Evolutionary conservation across 2,113 vertebrate species (phyloP).

Genomic region (Cyanistes caeruleus): DNA sequence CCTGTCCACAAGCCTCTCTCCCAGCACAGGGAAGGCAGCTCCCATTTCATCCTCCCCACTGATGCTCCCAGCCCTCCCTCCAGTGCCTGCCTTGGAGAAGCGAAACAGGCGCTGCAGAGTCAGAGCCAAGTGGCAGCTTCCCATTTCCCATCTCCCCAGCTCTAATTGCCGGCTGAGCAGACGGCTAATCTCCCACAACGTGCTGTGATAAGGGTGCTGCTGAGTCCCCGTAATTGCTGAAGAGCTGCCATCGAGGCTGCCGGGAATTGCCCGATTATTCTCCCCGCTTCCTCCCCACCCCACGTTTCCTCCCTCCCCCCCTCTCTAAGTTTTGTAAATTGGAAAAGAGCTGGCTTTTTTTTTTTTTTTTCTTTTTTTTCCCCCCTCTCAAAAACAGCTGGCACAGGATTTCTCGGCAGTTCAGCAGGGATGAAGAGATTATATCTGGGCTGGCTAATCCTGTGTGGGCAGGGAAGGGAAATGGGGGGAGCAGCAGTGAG

Average conservation of each 20-base stretch:
- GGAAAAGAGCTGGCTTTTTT: neutral
- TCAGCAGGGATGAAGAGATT: neutral
- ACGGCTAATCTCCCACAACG: slow-evolving; percentile 21
- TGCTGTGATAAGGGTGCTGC: slow-evolving; percentile 40
- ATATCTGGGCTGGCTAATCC: slow-evolving; percentile 1
- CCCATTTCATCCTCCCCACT: neutral
- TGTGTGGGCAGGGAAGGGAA: neutral
- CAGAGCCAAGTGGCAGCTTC: slow-evolving; percentile 49
- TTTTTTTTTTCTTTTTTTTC: neutral
- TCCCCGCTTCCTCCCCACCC: neutral
- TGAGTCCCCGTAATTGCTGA: slow-evolving; percentile 35
- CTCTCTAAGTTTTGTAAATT: neutral
- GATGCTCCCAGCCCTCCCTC: neutral
- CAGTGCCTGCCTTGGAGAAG: neutral
- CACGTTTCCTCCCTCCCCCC: neutral
- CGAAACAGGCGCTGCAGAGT: slow-evolving; percentile 4
- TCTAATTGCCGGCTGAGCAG: slow-evolving; percentile 47
- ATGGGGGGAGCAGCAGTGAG: neutral
- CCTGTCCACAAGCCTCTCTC: neutral
- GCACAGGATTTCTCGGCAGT: neutral
- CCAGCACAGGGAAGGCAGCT: neutral
- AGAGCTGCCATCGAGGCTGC: slow-evolving; percentile 42
- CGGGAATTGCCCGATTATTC: slow-evolving; percentile 45
- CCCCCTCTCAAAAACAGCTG: neutral
- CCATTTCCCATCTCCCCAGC: slow-evolving; percentile 50